Base-by-base conservation (phyloP, 2,797 vertebrate genomes). In the Pseudochirops corinnae region DNA sequence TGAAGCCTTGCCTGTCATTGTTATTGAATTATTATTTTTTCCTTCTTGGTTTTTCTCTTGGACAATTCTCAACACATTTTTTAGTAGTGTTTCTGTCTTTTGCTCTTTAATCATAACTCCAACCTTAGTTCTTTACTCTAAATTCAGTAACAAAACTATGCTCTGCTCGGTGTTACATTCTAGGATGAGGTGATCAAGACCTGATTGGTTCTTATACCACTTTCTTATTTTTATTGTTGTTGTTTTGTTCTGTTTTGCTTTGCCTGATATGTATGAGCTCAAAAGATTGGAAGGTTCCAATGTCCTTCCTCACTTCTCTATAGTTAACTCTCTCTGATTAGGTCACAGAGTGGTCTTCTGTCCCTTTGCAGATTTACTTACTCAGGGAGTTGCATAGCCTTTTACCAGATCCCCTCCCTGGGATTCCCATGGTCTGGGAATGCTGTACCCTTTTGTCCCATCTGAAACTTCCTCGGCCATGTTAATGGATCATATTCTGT, bases 141-240 rank as follows among this genome's bases (percentile, higher is more conserved):
- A 1, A 62, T 62, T 62, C 14, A 62, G 60, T 33, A 62, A 33
- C 1, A 62, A 62, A 62, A 31, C 60, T 1, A 14, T 62, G 13
- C 13, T 33, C 13, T 62, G 31, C 4, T 62, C 31, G 10, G 4
- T 62, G 4, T 67, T 67, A 67, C 62, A 18, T 67, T 67, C 33
- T 18, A 67, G 62, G 62, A 67, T n/a, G 14, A n/a, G 14, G 4
- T n/a, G 14, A 18, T n/a, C 33, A 67, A 6, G 13, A 0, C 31
- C 62, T n/a, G 13, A 1, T n/a, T 67, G 11, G 13, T 67, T 67
- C 33, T 67, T 5, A 67, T 14, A n/a, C 14, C 6, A 16, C 33
- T n/a, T 67, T n/a, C 5, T n/a, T n/a, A 0, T 18, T n/a, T 5
- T 26, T n/a, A 6, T 2, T 4, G 12, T 11, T 31, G 3, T 21